A percentile compares a stretch with the other conserved stretches of the same genome.
Evolutionary conservation across 2,797 vertebrate species (phyloP).

Genomic region (Oreortyx pictus): DNA sequence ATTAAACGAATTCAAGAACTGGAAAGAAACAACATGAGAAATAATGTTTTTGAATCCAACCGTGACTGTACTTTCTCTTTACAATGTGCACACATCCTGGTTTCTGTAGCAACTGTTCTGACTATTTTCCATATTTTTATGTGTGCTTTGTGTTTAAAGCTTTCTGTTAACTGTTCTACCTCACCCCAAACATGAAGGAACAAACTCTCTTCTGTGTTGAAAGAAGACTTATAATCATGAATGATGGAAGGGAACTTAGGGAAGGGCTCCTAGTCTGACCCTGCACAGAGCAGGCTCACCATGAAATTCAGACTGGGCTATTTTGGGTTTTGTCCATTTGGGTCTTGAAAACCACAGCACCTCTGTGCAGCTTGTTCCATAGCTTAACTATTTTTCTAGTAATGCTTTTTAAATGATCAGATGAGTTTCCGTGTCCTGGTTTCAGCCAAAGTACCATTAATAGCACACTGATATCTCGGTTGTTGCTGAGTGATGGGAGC

Average conservation of each 20-base stretch:
- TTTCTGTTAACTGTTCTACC: background rate
- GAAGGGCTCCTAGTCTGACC: background rate
- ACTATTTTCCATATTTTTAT: background rate
- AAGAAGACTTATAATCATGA: background rate
- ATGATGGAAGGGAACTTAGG: background rate
- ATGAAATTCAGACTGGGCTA: background rate
- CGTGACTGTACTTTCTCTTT: background rate
- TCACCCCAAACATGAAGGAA: rapidly evolving
- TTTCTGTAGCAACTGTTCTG: background rate
- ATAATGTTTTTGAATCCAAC: background rate
- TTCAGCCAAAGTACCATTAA: no score
- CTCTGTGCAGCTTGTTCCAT: background rate
- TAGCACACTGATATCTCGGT: no score
- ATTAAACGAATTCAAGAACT: slow-evolving; percentile 33
- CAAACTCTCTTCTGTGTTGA: background rate
- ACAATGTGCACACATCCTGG: background rate
- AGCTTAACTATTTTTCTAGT: background rate
- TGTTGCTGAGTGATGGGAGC: no score
- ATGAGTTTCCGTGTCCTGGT: background rate
- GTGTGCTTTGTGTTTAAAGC: background rate
- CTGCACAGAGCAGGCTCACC: background rate
- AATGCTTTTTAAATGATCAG: background rate
- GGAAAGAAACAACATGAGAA: slow-evolving; percentile 36
- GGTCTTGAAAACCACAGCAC: background rate
- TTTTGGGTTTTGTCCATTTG: background rate